A percentile compares a stretch with the other conserved stretches of the same genome.
These are phyloP conservation scores for Notechis scutatus DNA, from an alignment of 2,113 vertebrate species.

Conservation along the genomic window DNA sequence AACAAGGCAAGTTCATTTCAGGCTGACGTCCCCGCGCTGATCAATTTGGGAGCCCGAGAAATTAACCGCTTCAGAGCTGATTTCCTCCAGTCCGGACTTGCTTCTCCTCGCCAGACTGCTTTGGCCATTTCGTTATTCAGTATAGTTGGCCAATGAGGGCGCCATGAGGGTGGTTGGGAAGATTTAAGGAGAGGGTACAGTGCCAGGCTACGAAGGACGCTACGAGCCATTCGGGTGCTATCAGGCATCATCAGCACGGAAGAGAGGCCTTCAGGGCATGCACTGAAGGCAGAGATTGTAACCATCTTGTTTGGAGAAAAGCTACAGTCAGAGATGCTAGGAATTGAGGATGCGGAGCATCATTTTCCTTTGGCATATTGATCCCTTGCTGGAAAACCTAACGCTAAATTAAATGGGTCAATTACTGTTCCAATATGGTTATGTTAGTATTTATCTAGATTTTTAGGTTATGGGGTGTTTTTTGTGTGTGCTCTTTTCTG, in stretches of 20 bases:
- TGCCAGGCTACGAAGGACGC: neutral
- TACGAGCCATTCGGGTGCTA: neutral
- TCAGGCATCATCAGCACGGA: neutral
- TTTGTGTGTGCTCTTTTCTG: neutral
- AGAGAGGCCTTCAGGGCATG: neutral
- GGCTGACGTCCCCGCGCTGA: conserved; percentile 71
- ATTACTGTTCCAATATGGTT: neutral
- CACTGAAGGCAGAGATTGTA: neutral
- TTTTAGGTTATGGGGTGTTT: neutral
- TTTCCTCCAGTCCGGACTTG: neutral
- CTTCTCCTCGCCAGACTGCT: neutral
- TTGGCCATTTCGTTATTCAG: neutral
- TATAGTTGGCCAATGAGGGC: neutral
- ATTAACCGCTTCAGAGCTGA: conserved; percentile 33
- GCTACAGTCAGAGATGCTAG: neutral
- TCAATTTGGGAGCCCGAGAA: conserved; percentile 64
- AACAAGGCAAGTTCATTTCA: conserved; percentile 81
- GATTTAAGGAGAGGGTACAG: neutral
- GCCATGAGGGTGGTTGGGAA: neutral
- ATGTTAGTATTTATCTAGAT: neutral
- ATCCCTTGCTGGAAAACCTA: neutral
- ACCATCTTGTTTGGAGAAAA: neutral
- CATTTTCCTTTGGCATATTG: neutral
- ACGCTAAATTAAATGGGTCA: neutral
- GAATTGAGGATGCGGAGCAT: neutral